These are phyloP conservation scores for Pammene fasciana DNA, from an alignment of 2,888 invertebrate genomes.

Conservation along the genomic window DNA sequence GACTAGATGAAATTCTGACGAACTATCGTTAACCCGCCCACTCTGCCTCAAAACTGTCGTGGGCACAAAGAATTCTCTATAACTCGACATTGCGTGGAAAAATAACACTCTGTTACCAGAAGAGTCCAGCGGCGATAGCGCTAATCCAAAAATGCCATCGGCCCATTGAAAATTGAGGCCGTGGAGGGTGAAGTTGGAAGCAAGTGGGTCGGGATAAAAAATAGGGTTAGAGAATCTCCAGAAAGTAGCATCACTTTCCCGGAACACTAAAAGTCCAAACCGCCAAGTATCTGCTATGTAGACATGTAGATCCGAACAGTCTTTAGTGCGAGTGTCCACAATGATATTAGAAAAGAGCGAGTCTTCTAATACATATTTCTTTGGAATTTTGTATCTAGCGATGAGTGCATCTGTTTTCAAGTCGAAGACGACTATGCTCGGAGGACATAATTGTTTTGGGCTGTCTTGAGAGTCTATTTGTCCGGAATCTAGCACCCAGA, in stretches of 20 bases:
- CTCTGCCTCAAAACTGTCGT: constrained; percentile 86
- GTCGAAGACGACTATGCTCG: constrained; percentile 89
- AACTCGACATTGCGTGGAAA: constrained; percentile 93
- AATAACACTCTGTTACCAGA: constrained; percentile 85
- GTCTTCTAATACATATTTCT: constrained; percentile 85
- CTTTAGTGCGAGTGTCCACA: constrained; percentile 83
- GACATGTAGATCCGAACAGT: constrained; percentile 85
- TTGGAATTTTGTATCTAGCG: constrained; percentile 85
- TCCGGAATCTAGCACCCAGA: constrained; percentile 93
- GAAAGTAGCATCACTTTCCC: constrained; percentile 81
- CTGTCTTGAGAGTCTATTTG: constrained; percentile 86
- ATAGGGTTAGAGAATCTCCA: constrained; percentile 87
- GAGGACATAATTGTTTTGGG: constrained; percentile 88
- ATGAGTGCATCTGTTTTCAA: constrained; percentile 85
- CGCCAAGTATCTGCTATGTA: constrained; percentile 89
- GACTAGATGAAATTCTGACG: constrained; percentile 63
- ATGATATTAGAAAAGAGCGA: constrained; percentile 87
- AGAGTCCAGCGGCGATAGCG: constrained; percentile 83
- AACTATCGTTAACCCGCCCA: constrained; percentile 61
- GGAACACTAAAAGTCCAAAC: constrained; percentile 85
- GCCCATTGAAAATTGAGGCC: constrained; percentile 91
- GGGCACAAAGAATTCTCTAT: constrained; percentile 89
- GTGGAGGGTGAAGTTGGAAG: constrained; percentile 88
- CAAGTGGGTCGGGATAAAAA: constrained; percentile 89
- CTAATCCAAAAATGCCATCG: constrained; percentile 90